Evolutionary conservation across 53 echinoderm and acorn worm genomes (phyloP).

Genomic region (Paracentrotus lividus): DNA sequence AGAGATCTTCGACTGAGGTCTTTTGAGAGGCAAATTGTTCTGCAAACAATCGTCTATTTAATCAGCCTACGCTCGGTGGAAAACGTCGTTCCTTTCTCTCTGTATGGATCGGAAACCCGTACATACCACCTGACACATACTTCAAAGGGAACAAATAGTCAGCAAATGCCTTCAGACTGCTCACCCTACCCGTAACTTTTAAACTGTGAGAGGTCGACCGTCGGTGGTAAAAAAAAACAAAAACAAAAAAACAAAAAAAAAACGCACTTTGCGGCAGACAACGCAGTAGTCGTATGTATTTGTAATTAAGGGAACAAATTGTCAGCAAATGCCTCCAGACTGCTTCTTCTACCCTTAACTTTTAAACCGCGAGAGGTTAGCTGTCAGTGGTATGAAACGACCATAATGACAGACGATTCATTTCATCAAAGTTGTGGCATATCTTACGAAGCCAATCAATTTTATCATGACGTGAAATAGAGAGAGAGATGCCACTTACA

Average conservation of each 20-base stretch:
- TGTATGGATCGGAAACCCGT: background rate
- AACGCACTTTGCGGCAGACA: background rate
- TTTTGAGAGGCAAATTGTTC: slow-evolving; percentile 59
- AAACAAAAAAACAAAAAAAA: too few relatives aligned
- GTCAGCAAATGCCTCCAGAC: too few relatives aligned
- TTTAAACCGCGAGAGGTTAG: too few relatives aligned
- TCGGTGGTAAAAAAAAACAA: background rate
- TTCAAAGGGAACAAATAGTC: slow-evolving; percentile 33
- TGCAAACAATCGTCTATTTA: slow-evolving; percentile 64
- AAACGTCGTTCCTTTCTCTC: slow-evolving; percentile 4
- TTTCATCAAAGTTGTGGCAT: too few relatives aligned
- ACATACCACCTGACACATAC: slow-evolving; percentile 43
- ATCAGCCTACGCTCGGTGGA: slow-evolving; percentile 58
- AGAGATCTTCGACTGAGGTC: slow-evolving; percentile 4
- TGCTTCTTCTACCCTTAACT: too few relatives aligned
- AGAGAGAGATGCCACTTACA: too few relatives aligned
- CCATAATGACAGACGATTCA: too few relatives aligned
- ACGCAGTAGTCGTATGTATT: too few relatives aligned
- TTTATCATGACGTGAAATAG: too few relatives aligned
- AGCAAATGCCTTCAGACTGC: background rate
- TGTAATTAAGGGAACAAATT: too few relatives aligned
- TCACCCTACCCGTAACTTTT: background rate
- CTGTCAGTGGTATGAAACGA: too few relatives aligned
- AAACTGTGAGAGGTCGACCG: background rate
- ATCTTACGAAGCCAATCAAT: too few relatives aligned